Base-by-base conservation (phyloP, 2,888 invertebrate species). In the Plebejus argus region DNA sequence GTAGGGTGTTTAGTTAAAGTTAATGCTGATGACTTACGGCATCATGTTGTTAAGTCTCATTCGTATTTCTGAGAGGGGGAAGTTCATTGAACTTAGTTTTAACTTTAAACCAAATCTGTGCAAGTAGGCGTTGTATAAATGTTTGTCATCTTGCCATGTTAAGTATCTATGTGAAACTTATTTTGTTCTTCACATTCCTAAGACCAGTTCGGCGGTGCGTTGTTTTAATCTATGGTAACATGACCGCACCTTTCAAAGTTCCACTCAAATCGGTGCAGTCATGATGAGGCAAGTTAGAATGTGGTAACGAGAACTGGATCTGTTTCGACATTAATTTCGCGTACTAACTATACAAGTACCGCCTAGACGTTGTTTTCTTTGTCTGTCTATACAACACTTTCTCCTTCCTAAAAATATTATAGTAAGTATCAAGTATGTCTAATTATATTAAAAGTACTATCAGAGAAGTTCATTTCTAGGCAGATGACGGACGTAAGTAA, bases 181-280 rank as follows among this genome's bases (percentile, higher is more conserved):
- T 28, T 66, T 28, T 28, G 28, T 18, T 66, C 15, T 1, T 33
- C 33, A 66, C 33, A 66, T 66, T 33, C 66, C 18, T 66, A 5
- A 66, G 66, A 66, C 33, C 5, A 28, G 28, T 66, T 66, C 5
- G 0, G 23, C 20, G 20, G 66, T 66, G 61, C 23, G 61, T 66
- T 28, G 28, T 15, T 66, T 28, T 15, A 23, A 61, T 23, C 28
- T 66, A 28, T 66, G 18, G 28, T 66, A 66, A 66, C 66, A 66
- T 23, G 18, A 39, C 72, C 71, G 39, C 39, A 18, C 20, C 72
- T 72, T 45, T 72, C 6, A 72, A 45, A 45, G 72, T 72, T 45
- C 12, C 72, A 72, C 45, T 39, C 20, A 72, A 72, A 72, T 20
- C 45, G 12, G 45, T 20, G 12, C 12, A 72, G 72, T 72, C 72